Evolutionary conservation across 2,888 invertebrate genomes (phyloP).

Genomic region (Arge pagana): DNA sequence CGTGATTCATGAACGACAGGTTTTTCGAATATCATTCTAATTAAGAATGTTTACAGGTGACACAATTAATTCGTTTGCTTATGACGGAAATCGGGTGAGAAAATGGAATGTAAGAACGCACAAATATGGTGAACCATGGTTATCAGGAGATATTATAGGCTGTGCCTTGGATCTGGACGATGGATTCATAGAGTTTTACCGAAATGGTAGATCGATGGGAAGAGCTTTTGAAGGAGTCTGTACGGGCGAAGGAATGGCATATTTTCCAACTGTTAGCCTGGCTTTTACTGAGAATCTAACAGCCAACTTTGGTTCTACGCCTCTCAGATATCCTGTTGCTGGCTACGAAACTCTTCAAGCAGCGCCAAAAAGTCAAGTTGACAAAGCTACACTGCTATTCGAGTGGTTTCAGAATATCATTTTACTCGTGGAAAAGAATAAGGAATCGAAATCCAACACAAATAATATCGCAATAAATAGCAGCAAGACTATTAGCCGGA

Average conservation of each 20-base stretch:
- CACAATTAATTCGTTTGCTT: slow-evolving; percentile 77
- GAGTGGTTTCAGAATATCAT: slow-evolving; percentile 56
- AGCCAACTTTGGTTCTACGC: slow-evolving; percentile 78
- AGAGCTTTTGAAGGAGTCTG: slow-evolving; percentile 73
- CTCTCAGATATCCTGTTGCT: slow-evolving; percentile 69
- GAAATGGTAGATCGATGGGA: slow-evolving; percentile 78
- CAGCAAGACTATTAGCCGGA: slow-evolving; percentile 40
- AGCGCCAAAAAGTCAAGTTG: slow-evolving; percentile 40
- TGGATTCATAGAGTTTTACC: slow-evolving; percentile 71
- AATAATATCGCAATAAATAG: slow-evolving; percentile 23
- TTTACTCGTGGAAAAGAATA: slow-evolving; percentile 7
- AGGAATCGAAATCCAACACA: slow-evolving; percentile 7
- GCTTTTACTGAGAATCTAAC: slow-evolving; percentile 76
- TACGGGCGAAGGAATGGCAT: slow-evolving; percentile 75
- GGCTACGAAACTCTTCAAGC: slow-evolving; percentile 71
- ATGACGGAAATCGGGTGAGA: slow-evolving; percentile 72
- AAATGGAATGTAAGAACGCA: slow-evolving; percentile 75
- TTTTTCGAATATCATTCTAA: neutral
- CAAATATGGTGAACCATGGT: slow-evolving; percentile 79
- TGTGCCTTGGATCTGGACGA: slow-evolving; percentile 73
- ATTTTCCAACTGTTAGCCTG: slow-evolving; percentile 81
- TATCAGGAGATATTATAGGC: slow-evolving; percentile 81
- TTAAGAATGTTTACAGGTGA: slow-evolving; percentile 67
- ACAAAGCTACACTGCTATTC: slow-evolving; percentile 58
- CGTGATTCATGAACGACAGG: neutral